Evolutionary conservation across 2,797 vertebrate species (phyloP).

Genomic region (Phyllotis vaccarum): DNA sequence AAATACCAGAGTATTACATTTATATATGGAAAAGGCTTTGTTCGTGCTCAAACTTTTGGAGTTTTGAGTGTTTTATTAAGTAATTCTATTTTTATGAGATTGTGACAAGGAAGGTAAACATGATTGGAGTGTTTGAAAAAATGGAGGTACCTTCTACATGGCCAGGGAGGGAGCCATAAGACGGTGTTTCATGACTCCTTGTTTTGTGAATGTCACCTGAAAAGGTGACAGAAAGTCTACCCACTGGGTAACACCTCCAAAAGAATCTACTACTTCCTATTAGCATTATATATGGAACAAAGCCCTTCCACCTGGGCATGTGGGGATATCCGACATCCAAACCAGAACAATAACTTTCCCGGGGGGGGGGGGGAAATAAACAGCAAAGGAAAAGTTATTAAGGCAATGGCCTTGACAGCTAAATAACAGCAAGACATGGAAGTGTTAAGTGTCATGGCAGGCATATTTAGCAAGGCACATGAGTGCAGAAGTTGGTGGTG

Average conservation of each 20-base stretch:
- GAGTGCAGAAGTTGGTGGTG: not conserved
- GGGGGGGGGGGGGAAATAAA: not conserved
- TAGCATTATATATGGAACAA: not conserved
- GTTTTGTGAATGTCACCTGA: rapidly evolving
- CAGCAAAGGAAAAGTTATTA: not conserved
- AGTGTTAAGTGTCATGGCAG: not conserved
- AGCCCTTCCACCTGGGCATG: too few relatives aligned
- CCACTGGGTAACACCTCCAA: too few relatives aligned
- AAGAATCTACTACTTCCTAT: not conserved
- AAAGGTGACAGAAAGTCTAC: not conserved
- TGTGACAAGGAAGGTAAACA: not conserved
- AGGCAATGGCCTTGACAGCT: not conserved
- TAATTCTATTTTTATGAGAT: not conserved
- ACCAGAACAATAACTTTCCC: not conserved
- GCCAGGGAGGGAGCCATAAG: too few relatives aligned
- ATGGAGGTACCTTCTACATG: too few relatives aligned
- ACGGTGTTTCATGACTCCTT: rapidly evolving
- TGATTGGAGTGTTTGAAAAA: rapidly evolving
- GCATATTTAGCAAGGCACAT: not conserved
- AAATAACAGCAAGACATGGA: not conserved
- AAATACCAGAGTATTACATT: not conserved
- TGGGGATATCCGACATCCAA: not conserved
- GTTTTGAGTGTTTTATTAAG: not conserved
- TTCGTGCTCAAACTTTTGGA: not conserved
- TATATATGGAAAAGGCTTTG: too few relatives aligned